Conservation (phyloP, 37 sponge, comb jelly and placozoan genomes). For the Eunapius fragilis region DNA sequence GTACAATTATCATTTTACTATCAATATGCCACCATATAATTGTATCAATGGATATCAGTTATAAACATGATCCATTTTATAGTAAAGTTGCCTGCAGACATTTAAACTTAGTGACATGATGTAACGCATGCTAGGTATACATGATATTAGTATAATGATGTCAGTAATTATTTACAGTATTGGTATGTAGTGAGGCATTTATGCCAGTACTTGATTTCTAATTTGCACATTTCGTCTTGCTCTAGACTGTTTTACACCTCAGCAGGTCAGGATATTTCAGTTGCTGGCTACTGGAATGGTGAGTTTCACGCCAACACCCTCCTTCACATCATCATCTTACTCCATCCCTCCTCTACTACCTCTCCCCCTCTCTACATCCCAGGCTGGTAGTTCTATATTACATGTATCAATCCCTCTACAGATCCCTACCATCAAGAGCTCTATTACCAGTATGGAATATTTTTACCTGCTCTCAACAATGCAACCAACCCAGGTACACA, state of each 20-base stretch:
- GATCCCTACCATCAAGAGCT: conserved; percentile 68
- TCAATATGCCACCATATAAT: background rate
- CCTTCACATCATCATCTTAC: no score
- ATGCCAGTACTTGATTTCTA: background rate
- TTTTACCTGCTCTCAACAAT: conserved; percentile 57
- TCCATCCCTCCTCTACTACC: no score
- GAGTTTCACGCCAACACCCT: no score
- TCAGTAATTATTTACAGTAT: no score
- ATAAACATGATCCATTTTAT: no score
- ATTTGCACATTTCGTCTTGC: background rate
- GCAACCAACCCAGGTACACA: conserved; percentile 28
- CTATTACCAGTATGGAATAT: conserved; percentile 47
- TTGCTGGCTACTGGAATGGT: conserved; percentile 84
- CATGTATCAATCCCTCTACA: conserved; percentile 11
- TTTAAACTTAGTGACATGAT: no score
- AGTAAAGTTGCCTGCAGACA: no score
- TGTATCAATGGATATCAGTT: no score
- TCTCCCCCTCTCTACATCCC: no score
- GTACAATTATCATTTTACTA: background rate
- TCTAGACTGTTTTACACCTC: conserved; percentile 65
- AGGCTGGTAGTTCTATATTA: background rate
- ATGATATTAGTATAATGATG: no score
- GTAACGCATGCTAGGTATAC: no score
- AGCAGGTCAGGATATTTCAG: conserved; percentile 54
- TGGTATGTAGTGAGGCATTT: no score